Evolutionary conservation across 2,113 vertebrate species (phyloP).

Genomic region (Pomatorhinus ruficollis): DNA sequence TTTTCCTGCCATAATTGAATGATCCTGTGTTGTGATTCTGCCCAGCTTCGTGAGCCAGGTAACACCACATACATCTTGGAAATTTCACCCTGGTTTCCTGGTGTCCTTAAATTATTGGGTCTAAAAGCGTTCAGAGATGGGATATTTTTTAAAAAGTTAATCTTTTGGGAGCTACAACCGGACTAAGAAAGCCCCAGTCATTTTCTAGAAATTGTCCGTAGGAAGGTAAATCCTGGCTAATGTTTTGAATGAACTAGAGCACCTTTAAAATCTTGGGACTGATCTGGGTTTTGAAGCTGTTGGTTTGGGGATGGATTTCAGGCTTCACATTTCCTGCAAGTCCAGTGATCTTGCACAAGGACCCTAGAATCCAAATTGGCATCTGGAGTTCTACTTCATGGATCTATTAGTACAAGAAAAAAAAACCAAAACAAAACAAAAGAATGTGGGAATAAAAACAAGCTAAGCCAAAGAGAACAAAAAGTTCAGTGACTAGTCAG

Average conservation of each 20-base stretch:
- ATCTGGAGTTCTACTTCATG: neutral
- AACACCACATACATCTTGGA: neutral
- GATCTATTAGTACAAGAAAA: neutral
- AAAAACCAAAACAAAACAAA: neutral
- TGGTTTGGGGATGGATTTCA: neutral
- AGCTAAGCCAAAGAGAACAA: neutral
- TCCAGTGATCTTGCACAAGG: neutral
- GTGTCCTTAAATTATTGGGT: neutral
- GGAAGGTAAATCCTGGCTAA: neutral
- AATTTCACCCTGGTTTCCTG: neutral
- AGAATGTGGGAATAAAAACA: neutral
- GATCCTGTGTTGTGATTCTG: neutral
- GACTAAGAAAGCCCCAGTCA: rapidly evolving
- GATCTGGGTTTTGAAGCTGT: neutral
- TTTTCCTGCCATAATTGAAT: neutral
- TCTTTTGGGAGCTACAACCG: neutral
- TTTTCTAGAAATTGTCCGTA: neutral
- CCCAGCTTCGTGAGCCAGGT: neutral
- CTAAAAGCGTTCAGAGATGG: neutral
- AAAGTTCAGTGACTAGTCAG: neutral
- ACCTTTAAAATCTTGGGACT: neutral
- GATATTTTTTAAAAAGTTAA: neutral
- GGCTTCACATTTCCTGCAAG: neutral
- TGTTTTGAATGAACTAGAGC: neutral
- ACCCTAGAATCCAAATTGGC: neutral